Conservation (phyloP, 2,888 invertebrate genomes). For the Brachynemurus nebulosus region DNA sequence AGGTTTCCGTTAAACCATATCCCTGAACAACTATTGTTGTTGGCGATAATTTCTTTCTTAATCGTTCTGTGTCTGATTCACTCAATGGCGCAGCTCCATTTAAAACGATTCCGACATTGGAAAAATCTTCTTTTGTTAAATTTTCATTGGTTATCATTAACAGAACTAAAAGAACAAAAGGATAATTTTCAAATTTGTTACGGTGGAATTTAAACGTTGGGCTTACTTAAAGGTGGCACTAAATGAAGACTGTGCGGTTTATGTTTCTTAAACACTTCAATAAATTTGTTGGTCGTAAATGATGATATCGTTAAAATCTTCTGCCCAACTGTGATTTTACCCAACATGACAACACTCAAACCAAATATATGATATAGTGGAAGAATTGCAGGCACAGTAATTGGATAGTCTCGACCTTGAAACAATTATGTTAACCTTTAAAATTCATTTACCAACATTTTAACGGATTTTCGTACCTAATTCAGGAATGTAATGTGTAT, state of each 20-base stretch:
- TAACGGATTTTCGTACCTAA: background rate
- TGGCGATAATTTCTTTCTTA: slow-evolving; percentile 38
- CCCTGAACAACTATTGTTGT: no score
- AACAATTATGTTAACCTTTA: slow-evolving; percentile 12
- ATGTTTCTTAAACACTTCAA: slow-evolving; percentile 48
- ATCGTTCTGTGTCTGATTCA: slow-evolving; percentile 37
- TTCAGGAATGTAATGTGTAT: slow-evolving; percentile 27
- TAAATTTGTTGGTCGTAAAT: slow-evolving; percentile 55
- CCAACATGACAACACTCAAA: slow-evolving; percentile 42
- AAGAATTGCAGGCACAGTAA: slow-evolving; percentile 51
- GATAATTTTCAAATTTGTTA: background rate
- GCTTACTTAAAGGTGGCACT: slow-evolving; percentile 67
- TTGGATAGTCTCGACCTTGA: slow-evolving; percentile 39
- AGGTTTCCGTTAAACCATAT: slow-evolving; percentile 62
- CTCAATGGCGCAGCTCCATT: slow-evolving; percentile 60
- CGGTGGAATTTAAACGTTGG: background rate
- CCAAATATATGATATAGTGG: slow-evolving; percentile 80
- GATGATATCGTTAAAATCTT: slow-evolving; percentile 55
- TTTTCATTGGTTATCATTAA: slow-evolving; percentile 52
- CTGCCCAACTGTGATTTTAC: slow-evolving; percentile 43
- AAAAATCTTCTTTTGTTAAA: slow-evolving; percentile 40
- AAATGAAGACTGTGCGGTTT: slow-evolving; percentile 49
- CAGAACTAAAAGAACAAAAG: slow-evolving; percentile 38
- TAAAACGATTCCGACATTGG: slow-evolving; percentile 37
- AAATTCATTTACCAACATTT: slow-evolving; percentile 4